A percentile compares a stretch with the other conserved stretches of the same genome.
phyloP scores from a whole-genome alignment of 1,140 invertebrate genomes.

The Meloidogyne chitwoodi region DNA sequence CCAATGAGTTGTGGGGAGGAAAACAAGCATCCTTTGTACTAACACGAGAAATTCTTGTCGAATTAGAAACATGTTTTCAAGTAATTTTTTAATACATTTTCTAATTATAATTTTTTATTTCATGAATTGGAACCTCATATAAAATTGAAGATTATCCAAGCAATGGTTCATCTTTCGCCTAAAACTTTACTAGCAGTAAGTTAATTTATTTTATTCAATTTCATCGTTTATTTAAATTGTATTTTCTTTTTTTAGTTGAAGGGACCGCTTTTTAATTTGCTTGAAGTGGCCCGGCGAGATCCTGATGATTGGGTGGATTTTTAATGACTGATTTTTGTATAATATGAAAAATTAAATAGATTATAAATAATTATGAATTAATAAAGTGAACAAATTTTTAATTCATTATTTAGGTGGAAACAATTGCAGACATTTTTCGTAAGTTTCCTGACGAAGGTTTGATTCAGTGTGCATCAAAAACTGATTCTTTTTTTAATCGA shows the following conservation, averaged over 20 bases:
- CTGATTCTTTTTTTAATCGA: slow-evolving; percentile 34
- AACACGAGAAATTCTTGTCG: slow-evolving; percentile 41
- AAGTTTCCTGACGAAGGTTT: slow-evolving; percentile 32
- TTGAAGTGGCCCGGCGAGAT: slow-evolving; percentile 33
- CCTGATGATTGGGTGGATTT: slow-evolving; percentile 40
- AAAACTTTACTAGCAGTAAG: slow-evolving; percentile 35
- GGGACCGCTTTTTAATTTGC: slow-evolving; percentile 30
- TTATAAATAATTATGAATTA: not conserved
- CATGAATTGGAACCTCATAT: slow-evolving; percentile 38
- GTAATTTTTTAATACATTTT: not conserved
- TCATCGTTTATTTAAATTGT: not conserved
- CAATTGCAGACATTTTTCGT: slow-evolving; percentile 38
- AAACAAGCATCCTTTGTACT: slow-evolving; percentile 30
- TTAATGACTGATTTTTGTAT: not conserved
- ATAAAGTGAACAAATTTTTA: not conserved
- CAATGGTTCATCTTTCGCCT: slow-evolving; percentile 45
- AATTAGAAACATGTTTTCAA: slow-evolving; percentile 44
- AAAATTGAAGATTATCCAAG: slow-evolving; percentile 47
- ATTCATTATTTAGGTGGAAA: slow-evolving; percentile 36
- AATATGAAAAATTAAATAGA: too few relatives aligned
- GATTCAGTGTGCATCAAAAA: slow-evolving; percentile 26
- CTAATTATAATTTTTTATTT: not conserved
- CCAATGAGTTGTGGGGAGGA: slow-evolving; percentile 38
- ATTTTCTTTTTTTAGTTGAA: slow-evolving; percentile 28
- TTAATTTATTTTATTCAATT: not conserved